A percentile compares a stretch with the other conserved stretches of the same genome.
These are phyloP conservation scores for Trachelus tabidus DNA, from an alignment of 2,888 invertebrate species.

Conservation along the genomic window DNA sequence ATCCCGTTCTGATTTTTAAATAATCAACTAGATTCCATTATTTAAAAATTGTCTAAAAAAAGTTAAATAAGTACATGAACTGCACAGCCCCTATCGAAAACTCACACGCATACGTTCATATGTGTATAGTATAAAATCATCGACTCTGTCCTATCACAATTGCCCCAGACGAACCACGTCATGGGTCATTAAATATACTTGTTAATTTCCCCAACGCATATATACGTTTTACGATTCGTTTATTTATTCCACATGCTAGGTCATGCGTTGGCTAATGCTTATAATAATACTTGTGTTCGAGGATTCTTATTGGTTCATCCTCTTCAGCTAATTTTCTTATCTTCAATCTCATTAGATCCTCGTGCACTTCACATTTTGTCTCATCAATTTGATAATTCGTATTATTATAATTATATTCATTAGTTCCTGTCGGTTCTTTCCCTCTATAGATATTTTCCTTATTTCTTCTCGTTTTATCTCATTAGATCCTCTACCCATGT, in stretches of 20 bases:
- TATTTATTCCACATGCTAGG: background rate
- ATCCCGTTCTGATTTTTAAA: background rate
- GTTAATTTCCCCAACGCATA: no score
- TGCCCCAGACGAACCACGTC: background rate
- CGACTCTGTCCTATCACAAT: background rate
- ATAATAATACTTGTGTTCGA: background rate
- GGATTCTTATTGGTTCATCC: background rate
- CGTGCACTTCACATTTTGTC: no score
- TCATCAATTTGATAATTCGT: no score
- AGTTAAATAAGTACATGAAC: background rate
- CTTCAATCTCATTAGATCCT: no score
- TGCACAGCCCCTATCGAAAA: background rate
- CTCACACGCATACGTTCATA: background rate
- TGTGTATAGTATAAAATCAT: background rate
- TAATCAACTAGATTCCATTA: background rate
- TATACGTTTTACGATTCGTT: background rate
- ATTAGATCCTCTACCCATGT: background rate
- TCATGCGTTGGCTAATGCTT: background rate
- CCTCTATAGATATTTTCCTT: background rate
- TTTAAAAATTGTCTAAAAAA: background rate
- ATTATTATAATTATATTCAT: no score
- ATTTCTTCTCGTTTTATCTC: background rate
- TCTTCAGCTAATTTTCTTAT: no score
- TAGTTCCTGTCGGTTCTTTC: no score
- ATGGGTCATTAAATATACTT: background rate